Evolutionary conservation across 1,140 invertebrate genomes (phyloP).

Genomic region (Meloidogyne floridensis): DNA sequence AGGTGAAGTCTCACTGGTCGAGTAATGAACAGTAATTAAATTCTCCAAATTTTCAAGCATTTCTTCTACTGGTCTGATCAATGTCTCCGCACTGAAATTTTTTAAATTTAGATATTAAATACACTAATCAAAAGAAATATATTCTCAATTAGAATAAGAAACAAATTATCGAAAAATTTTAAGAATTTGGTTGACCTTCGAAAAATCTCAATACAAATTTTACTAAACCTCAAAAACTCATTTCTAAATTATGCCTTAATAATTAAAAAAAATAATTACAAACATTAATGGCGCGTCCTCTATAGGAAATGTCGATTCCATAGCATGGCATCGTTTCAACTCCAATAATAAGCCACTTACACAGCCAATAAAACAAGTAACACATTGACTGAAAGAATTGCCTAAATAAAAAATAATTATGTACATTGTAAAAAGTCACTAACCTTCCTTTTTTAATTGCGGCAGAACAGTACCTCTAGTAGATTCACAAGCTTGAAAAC

Average conservation of each 20-base stretch:
- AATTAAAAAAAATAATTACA: neutral
- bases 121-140: neutral
- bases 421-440: slow-evolving; percentile 5
- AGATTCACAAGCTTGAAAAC: slow-evolving; percentile 59
- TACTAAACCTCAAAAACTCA: too few relatives aligned
- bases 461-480: slow-evolving; percentile 62
- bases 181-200: too few relatives aligned
- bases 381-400: slow-evolving; percentile 48
- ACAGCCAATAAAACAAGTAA: slow-evolving; percentile 63
- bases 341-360: slow-evolving; percentile 58
- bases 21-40: slow-evolving; percentile 65
- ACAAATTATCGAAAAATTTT: too few relatives aligned
- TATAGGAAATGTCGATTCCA: slow-evolving; percentile 58
- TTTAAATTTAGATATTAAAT: too few relatives aligned
- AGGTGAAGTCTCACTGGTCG: slow-evolving; percentile 59
- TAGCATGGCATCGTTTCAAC: slow-evolving; percentile 58
- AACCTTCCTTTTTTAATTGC: slow-evolving; percentile 62
- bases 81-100: slow-evolving; percentile 16
- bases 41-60: slow-evolving; percentile 64
- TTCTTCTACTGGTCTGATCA: slow-evolving; percentile 53
- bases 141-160: neutral
- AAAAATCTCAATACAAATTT: too few relatives aligned
- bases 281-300: slow-evolving; percentile 20
- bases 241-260: too few relatives aligned
- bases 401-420: slow-evolving; percentile 26